phyloP scores from a whole-genome alignment of 2,113 vertebrate genomes.

The Callospermophilus lateralis region DNA sequence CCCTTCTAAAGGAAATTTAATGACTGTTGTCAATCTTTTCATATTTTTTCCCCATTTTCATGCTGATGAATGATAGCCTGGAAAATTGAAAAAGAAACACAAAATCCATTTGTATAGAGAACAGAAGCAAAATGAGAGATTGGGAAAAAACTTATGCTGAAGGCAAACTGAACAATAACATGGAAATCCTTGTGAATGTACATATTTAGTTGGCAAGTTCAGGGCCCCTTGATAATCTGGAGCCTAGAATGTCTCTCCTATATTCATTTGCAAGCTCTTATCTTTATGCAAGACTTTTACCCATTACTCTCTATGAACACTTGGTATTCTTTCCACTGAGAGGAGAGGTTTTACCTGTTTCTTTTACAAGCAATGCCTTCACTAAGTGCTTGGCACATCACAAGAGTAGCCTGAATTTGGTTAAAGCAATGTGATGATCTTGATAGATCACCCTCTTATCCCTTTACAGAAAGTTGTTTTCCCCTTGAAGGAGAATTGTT shows the following conservation, averaged over 20 bases:
- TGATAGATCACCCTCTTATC: neutral
- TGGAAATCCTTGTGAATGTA: constrained; percentile 61
- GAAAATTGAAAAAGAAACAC: neutral
- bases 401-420: neutral
- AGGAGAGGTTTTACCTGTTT: neutral
- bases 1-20: constrained; percentile 26
- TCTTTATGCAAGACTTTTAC: neutral
- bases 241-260: neutral
- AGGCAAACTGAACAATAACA: constrained; percentile 33
- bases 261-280: neutral
- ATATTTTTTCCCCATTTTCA: neutral
- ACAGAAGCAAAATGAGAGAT: neutral
- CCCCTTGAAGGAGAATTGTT: neutral
- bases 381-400: neutral
- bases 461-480: neutral
- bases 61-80: constrained; percentile 21
- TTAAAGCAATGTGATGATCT: constrained; percentile 7
- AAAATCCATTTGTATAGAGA: neutral
- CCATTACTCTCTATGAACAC: neutral
- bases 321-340: neutral
- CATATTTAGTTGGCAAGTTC: constrained; percentile 56
- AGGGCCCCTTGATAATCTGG: constrained; percentile 45
- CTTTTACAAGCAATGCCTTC: neutral
- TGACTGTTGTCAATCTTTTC: neutral
- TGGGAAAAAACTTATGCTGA: neutral